A percentile compares a stretch with the other conserved stretches of the same genome.
Conservation (phyloP, 2,888 invertebrate species). For the Pseudococcus jackbeardsleyi region DNA sequence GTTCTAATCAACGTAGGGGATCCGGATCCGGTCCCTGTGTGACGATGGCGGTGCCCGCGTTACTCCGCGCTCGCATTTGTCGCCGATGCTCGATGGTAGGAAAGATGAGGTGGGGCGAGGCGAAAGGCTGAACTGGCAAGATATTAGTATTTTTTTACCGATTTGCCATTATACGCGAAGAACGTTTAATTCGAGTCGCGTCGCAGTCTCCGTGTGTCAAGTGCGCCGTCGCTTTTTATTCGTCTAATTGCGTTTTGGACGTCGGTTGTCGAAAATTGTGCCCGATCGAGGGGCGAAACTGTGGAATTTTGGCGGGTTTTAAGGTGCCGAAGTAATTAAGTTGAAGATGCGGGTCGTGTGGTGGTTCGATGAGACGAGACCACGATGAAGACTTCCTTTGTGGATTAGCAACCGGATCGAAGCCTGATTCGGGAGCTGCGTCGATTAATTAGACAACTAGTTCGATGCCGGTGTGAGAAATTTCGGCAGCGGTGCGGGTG, state of each 20-base stretch:
- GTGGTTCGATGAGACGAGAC: background rate
- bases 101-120: background rate
- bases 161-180: slow-evolving; percentile 11
- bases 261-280: no score
- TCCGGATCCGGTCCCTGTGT: slow-evolving; percentile 40
- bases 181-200: slow-evolving; percentile 40
- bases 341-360: background rate
- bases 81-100: background rate
- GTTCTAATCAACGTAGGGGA: slow-evolving; percentile 54
- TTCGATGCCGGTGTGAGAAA: background rate
- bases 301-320: no score
- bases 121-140: slow-evolving; percentile 4
- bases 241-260: background rate
- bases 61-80: background rate
- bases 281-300: no score
- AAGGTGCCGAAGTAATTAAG: background rate
- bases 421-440: background rate
- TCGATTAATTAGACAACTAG: background rate
- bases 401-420: background rate
- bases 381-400: background rate
- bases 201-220: background rate
- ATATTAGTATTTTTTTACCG: slow-evolving; percentile 35
- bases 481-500: background rate
- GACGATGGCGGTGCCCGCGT: background rate
- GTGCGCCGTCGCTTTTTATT: background rate